Base-by-base conservation (phyloP, 1,140 invertebrate genomes). In the Pseudomyrmex dendroicus region DNA sequence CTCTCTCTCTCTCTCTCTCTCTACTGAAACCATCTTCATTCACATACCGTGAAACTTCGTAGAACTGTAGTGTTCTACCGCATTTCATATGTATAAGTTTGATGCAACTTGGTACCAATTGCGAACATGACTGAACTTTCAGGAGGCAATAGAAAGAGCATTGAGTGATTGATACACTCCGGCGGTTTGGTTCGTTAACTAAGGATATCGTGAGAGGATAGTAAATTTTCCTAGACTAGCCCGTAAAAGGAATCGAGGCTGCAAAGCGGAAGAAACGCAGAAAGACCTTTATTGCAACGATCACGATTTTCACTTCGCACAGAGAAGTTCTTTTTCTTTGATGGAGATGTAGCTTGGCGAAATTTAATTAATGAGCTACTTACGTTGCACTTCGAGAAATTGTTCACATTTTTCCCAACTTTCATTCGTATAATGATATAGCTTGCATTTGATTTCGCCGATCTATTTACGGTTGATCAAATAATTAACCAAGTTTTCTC, bases 61-160 rank as follows among this genome's bases (percentile, higher is more conserved):
- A 20, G 17, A 70, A 72, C 12, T 54, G 25, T 15, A 50, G 12
- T 78, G 52, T 25, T 68, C 52, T n/a, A 17, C 2, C 12, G n/a
- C 46, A 63, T 80, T 87, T 84, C 85, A 74, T 87, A 84, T 80
- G 85, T 86, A 87, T 78, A 86, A 87, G 85, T 70, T 76, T 17
- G 17, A 72, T 77, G 72, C 61, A 73, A 70, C 83, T 72, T 52
- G 54, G 46, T 13, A 25, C 35, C 35, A 35, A 35, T 50, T 54
- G n/a, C 59, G 68, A 66, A 50, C 66, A 35, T 70, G 62, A 61
- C 20, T 50, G 48, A 87, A 88, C 70, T 87, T 88, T 44, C 64
- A 54, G 44, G n/a, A 63, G 35, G 61, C 35, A 54, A 22, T 44
- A 78, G 20, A 15, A 54, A 52, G 20, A 56, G 15, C 15, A 10